phyloP scores from a whole-genome alignment of 2,797 vertebrate species.

The Alectoris magna region DNA sequence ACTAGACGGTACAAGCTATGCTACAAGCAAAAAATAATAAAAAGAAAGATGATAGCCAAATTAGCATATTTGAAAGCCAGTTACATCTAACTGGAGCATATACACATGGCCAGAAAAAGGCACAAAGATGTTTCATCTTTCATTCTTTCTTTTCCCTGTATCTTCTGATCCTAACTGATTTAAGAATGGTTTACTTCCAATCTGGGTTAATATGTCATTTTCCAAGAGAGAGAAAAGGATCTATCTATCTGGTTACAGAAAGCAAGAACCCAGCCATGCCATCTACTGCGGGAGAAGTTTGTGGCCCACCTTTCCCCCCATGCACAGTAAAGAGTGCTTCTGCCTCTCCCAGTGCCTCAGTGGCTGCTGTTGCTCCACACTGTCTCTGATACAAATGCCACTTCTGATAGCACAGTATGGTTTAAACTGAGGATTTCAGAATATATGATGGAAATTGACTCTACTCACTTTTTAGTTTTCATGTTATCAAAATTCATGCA shows the following conservation, averaged over 20 bases:
- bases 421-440: not conserved
- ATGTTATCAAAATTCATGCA: not conserved
- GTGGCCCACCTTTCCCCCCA: fast-evolving
- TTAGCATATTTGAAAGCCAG: not conserved
- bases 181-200: not conserved
- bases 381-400: not conserved
- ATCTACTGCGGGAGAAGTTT: fast-evolving
- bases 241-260: not conserved
- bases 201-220: not conserved
- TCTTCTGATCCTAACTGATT: not conserved
- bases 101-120: not conserved
- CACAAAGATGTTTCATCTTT: not conserved
- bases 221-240: not conserved
- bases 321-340: not conserved
- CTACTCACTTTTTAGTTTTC: not conserved
- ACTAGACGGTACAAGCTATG: not conserved
- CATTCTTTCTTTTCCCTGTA: not conserved
- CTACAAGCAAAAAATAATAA: not conserved
- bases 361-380: not conserved
- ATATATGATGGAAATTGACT: not conserved
- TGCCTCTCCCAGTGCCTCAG: not conserved
- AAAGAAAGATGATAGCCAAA: not conserved
- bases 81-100: not conserved
- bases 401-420: not conserved
- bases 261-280: not conserved